These are phyloP conservation scores for Drosophila simulans DNA, from an alignment of 1,140 invertebrate genomes.

Conservation along the genomic window DNA sequence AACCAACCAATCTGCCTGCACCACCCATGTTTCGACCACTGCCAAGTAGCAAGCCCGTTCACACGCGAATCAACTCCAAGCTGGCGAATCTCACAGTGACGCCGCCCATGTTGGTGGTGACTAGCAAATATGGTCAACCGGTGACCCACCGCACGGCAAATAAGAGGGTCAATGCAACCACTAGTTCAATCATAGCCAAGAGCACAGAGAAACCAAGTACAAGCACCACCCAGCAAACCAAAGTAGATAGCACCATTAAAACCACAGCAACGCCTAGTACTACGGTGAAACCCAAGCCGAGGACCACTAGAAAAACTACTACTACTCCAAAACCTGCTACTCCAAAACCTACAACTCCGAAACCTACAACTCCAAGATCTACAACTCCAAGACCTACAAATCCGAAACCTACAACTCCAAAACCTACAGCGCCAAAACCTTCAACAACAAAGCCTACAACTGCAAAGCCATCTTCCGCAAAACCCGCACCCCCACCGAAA, in stretches of 20 bases:
- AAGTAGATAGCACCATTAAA: conserved; percentile 9
- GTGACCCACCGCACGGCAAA: conserved; percentile 50
- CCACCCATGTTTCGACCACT: conserved; percentile 76
- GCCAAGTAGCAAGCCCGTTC: conserved; percentile 48
- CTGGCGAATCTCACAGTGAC: conserved; percentile 74
- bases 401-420: conserved; percentile 18
- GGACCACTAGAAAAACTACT: conserved; percentile 32
- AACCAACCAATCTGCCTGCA: conserved; percentile 22
- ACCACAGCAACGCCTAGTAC: conserved; percentile 20
- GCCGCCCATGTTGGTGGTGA: conserved; percentile 65
- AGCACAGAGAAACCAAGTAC: not conserved
- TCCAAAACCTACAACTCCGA: not conserved
- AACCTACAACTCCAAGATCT: conserved; percentile 6
- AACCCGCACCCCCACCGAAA: too few species aligned
- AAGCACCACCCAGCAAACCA: not conserved
- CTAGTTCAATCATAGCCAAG: conserved; percentile 1
- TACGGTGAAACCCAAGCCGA: conserved; percentile 26
- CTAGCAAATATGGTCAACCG: conserved; percentile 65
- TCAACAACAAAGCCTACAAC: conserved; percentile 2
- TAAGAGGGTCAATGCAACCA: conserved; percentile 17
- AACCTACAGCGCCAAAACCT: conserved; percentile 1
- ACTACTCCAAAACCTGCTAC: conserved; percentile 23
- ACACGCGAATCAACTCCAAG: conserved; percentile 77
- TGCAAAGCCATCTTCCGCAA: not conserved
- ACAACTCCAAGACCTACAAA: conserved; percentile 13